Evolutionary conservation across 1,140 invertebrate species (phyloP).

Genomic region (Nautilus pompilius): DNA sequence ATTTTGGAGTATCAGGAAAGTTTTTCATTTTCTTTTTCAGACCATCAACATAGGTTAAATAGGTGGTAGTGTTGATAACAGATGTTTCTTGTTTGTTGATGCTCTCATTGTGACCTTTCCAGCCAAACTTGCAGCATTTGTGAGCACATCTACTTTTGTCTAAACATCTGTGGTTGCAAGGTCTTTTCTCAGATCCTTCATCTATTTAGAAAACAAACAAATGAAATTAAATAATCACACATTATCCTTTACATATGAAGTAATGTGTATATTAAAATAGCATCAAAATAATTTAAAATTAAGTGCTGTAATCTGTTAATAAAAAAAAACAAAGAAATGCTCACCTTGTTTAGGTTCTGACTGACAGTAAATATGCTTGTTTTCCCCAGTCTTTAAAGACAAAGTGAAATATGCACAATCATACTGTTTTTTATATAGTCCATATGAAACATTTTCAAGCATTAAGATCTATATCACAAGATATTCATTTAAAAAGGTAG

Average conservation of each 20-base stretch:
- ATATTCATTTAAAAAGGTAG: too few relatives aligned
- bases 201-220: not conserved
- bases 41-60: constrained; percentile 13
- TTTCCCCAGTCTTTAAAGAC: too few relatives aligned
- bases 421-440: too few relatives aligned
- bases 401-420: too few relatives aligned
- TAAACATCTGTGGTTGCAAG: constrained; percentile 35
- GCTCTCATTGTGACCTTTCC: constrained; percentile 9
- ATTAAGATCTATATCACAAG: too few relatives aligned
- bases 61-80: not conserved
- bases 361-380: too few relatives aligned
- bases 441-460: too few relatives aligned
- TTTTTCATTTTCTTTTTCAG: constrained; percentile 16
- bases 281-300: not conserved
- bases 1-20: constrained; percentile 19
- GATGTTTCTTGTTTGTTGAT: not conserved
- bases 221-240: not conserved
- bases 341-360: not conserved
- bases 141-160: constrained; percentile 40
- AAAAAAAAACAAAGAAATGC: not conserved
- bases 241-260: not conserved
- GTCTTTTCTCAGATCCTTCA: not conserved
- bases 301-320: not conserved
- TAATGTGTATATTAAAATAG: not conserved
- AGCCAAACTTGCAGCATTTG: constrained; percentile 36